Evolutionary conservation across 1,140 invertebrate species (phyloP), one percentile per base, ranked within the genome.

Genomic region (Archivesica marissinica): DNA sequence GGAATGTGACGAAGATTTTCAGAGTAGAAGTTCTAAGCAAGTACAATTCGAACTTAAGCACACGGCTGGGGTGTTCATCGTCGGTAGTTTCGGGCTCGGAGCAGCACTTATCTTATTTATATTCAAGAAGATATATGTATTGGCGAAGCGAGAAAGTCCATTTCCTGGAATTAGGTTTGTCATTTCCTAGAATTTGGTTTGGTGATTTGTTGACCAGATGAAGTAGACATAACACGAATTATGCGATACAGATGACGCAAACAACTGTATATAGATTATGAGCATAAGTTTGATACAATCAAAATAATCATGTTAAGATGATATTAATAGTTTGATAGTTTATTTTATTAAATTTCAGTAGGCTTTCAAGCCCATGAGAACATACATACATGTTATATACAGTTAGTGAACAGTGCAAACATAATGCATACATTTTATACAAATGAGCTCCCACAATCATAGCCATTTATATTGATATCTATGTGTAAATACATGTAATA

Each of bases 41-140:
- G 87, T 88, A 17, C 76, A 90, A 68, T 92, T 92, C 75, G 88
- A 86, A 7, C 25, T 92, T 0, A 70, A 87, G 0, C 90, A 92
- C 75, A 92, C 87, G 23, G 89, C 90, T 25, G 92, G 92, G 1
- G 92, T 92, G 9, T 92, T 92, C 76, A 91, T 92, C 41, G 88
- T 92, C 0, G 87, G 87, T 0, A 52, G 85, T 25, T 88, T 89
- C 47, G 92, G 92, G 1, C 85, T 92, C 28, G 87, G 86, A 6
- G 89, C 88, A 72, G 82, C 90, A 0, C 76, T 89, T 35, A 64
- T 87, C 0, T 87, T 92, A 25, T 92, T 92, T 70, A 81, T 92
- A 44, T 88, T 88, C 59, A 92, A 92, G 83, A 92, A 92, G 59
- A 84, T 91, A 66, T 91, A 91, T 84, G 70, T 90, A 17, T 30